Evolutionary conservation across 92 coral and sea anemone species (phyloP).

Genomic region (Porites lobata): DNA sequence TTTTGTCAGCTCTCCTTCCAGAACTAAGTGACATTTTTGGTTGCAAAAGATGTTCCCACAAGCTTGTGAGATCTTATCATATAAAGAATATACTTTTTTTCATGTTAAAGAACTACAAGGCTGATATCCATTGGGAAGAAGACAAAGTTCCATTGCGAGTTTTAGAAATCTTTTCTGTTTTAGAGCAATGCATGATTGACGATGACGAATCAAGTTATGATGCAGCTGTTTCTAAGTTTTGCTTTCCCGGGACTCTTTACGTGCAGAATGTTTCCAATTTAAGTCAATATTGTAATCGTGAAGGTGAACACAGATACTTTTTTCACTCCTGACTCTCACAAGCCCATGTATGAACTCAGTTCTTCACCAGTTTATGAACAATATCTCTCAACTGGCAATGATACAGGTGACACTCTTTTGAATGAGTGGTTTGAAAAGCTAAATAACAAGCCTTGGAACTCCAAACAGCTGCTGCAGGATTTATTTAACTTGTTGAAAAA

Average conservation of each 20-base stretch:
- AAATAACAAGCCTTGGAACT: slow-evolving; percentile 60
- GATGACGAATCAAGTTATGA: slow-evolving; percentile 56
- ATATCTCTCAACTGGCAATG: slow-evolving; percentile 37
- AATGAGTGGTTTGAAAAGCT: slow-evolving; percentile 60
- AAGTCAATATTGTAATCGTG: slow-evolving; percentile 37
- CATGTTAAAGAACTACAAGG: slow-evolving; percentile 63
- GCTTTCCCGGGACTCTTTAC: slow-evolving; percentile 54
- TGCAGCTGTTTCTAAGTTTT: slow-evolving; percentile 48
- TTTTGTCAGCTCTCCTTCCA: slow-evolving; percentile 62
- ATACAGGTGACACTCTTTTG: slow-evolving; percentile 46
- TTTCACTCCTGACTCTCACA: slow-evolving; percentile 67
- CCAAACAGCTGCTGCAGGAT: slow-evolving; percentile 55
- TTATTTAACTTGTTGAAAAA: slow-evolving; percentile 27
- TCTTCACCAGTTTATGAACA: slow-evolving; percentile 50
- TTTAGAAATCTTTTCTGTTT: slow-evolving; percentile 59
- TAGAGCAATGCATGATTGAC: slow-evolving; percentile 49
- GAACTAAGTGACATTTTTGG: slow-evolving; percentile 42
- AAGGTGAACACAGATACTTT: slow-evolving; percentile 29
- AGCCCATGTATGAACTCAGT: slow-evolving; percentile 61
- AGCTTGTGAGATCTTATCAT: slow-evolving; percentile 60
- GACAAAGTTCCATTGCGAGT: slow-evolving; percentile 47
- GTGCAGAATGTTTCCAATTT: slow-evolving; percentile 48
- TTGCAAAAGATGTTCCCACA: slow-evolving; percentile 62
- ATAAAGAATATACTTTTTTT: slow-evolving; percentile 57
- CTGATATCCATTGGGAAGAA: slow-evolving; percentile 44